Evolutionary conservation across 2,888 invertebrate genomes (phyloP), one percentile per base, ranked within the genome.

Genomic region (Odontocerum albicorne): DNA sequence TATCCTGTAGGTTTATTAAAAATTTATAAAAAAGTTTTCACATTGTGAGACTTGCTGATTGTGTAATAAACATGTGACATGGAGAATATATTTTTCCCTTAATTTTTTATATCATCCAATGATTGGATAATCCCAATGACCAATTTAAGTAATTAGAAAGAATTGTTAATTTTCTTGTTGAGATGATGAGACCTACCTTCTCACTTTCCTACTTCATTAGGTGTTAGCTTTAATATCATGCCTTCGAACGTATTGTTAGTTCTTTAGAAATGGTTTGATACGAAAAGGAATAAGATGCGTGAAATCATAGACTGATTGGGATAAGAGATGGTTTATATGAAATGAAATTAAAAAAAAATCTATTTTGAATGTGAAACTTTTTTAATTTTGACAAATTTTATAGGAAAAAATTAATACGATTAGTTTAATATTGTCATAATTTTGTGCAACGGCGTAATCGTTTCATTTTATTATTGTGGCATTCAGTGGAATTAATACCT

Each of bases 161-260:
- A 16, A 35, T 36, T 47, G 47, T 47, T 47, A 36, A 47, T 47
- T 47, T 47, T 47, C 35, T 13, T 47, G 36, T 16, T 22, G 27
- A 27, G 35, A 35, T 35, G 7, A 35, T 13, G n/a, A 13, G 13
- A 39, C 17, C 27, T 31, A 17, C 38, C 31, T 31, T 20, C 7
- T 22, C 51, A 36, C 15, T 53, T 53, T 57, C 46, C 46, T 32
- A 52, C 40, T 54, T 46, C 47, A 59, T 45, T 59, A 59, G 59
- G 53, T 54, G 53, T 47, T 56, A 59, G 59, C 59, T 59, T 59
- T 59, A 59, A 59, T 53, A 56, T 20, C 53, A 59, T 59, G 59
- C 59, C 59, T 59, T 59, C 59, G 50, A 56, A 49, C 50, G 47
- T 44, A 49, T 32, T 45, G 39, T 36, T 53, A 46, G 38, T 46